Percentiles rank a stretch among this genome's conserved stretches.
Evolutionary conservation across 2,797 vertebrate species (phyloP).

Genomic region (Ambastaia sidthimunki): DNA sequence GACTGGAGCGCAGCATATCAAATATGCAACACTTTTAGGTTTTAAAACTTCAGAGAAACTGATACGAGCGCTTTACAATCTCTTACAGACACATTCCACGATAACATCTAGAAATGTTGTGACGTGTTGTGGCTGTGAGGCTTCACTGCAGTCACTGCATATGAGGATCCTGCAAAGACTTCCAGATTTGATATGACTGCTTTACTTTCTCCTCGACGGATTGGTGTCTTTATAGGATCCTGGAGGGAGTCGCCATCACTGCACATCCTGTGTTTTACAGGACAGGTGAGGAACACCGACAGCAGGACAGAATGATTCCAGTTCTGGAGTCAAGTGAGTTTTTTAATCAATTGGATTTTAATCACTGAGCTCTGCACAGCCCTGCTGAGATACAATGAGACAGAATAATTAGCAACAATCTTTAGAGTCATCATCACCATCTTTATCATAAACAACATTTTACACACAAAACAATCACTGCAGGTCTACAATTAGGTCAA

Average conservation of each 20-base stretch:
- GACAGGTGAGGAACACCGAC: neutral
- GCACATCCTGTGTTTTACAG: neutral
- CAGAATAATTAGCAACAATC: conserved; percentile 53
- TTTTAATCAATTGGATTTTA: conserved; percentile 28
- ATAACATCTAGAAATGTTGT: too few species aligned
- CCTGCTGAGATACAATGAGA: conserved; percentile 54
- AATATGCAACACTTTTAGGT: conserved; percentile 19
- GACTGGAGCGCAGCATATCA: neutral
- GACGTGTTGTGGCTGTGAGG: neutral
- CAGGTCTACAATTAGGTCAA: conserved; percentile 61
- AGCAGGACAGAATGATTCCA: neutral
- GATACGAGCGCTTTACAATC: neutral
- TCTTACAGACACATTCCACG: too few species aligned
- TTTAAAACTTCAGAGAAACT: neutral
- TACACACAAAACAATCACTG: conserved; percentile 52
- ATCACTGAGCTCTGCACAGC: conserved; percentile 33
- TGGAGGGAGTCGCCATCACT: neutral
- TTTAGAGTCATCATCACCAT: conserved; percentile 54
- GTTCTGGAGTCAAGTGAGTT: neutral
- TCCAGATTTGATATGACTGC: neutral
- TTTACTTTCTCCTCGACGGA: neutral
- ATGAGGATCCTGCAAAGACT: neutral
- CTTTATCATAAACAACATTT: conserved; percentile 55
- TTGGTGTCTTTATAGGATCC: neutral
- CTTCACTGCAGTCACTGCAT: neutral